Evolutionary conservation across 2,888 invertebrate species (phyloP).

Genomic region (Dasysyrphus albostriatus): DNA sequence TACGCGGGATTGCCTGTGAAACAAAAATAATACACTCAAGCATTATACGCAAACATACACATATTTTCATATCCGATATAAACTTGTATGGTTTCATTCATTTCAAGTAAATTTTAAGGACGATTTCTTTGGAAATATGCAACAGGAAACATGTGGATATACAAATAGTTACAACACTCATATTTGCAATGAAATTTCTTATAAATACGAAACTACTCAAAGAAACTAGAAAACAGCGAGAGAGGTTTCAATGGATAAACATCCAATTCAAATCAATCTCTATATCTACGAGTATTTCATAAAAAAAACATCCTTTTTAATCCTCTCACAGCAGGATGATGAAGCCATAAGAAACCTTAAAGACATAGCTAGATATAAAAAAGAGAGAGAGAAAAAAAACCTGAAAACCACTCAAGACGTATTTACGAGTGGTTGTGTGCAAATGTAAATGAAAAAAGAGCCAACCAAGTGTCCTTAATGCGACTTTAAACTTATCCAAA

Average conservation of each 20-base stretch:
- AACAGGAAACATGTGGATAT: slow-evolving; percentile 1
- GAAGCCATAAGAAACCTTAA: slow-evolving; percentile 2
- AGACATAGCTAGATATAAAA: background rate
- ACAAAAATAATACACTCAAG: too few relatives aligned
- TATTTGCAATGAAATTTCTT: slow-evolving; percentile 8
- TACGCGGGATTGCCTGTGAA: background rate
- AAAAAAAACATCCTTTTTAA: slow-evolving; percentile 11
- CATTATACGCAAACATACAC: too few relatives aligned
- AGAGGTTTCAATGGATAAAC: slow-evolving; percentile 9
- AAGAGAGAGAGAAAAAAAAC: background rate
- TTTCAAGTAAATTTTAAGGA: background rate
- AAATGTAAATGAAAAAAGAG: slow-evolving; percentile 51
- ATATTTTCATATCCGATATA: background rate
- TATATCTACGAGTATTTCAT: slow-evolving; percentile 10
- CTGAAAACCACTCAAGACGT: slow-evolving; percentile 15
- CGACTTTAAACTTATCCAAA: slow-evolving; percentile 53
- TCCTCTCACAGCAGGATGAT: slow-evolving; percentile 16
- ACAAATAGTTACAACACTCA: background rate
- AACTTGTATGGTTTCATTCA: background rate
- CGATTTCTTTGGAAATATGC: background rate
- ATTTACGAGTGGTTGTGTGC: slow-evolving; percentile 22
- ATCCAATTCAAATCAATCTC: slow-evolving; percentile 28
- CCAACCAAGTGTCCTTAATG: slow-evolving; percentile 49
- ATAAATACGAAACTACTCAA: background rate
- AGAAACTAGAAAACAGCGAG: background rate